Base-by-base conservation (phyloP, 2,113 vertebrate genomes). In the Fulmarus glacialis region DNA sequence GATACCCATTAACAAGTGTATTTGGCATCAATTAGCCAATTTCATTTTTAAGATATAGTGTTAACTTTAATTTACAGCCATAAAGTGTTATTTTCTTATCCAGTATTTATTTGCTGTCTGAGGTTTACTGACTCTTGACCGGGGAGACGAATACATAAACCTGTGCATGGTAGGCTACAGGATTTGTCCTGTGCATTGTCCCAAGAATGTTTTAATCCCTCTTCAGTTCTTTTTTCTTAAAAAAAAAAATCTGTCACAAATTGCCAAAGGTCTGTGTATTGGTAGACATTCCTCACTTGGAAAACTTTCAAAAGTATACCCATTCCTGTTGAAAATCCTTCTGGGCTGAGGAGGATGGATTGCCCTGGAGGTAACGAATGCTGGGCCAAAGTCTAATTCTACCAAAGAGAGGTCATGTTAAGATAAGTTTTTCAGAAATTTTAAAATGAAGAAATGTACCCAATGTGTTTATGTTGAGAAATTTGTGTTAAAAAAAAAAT, bases 231-330 rank as follows among this genome's bases (percentile, higher is more conserved):
- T 92, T 71, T 91, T 17, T 17, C 75, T 52, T 47, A 82, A 71
- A 36, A 47, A 32, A 19, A 32, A 29, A 43, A 26, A 82, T 18
- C 55, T 43, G 50, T 87, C 72, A 85, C 48, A 89, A 53, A 85
- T 67, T 80, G 42, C 47, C 29, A 71, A 64, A 91, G 64, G 74
- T 82, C 72, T 74, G 40, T n/a, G 38, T 73, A 52, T 82, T 92
- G 80, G 72, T 97, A 81, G 92, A 96, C 97, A 96, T 96, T 94
- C 77, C 91, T 97, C 78, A 62, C 88, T 91, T 94, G 78, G 70
- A 73, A 93, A 89, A 90, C 73, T 89, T 87, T 80, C 68, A 62
- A 36, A 85, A 52, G 30, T 62, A 82, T 68, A 82, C 81, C 87
- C 92, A 92, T 97, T 97, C 78, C 43, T 81, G 42, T 68, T 91